Base-by-base conservation (phyloP, 2,113 vertebrate species). In the Cercocebus atys region DNA sequence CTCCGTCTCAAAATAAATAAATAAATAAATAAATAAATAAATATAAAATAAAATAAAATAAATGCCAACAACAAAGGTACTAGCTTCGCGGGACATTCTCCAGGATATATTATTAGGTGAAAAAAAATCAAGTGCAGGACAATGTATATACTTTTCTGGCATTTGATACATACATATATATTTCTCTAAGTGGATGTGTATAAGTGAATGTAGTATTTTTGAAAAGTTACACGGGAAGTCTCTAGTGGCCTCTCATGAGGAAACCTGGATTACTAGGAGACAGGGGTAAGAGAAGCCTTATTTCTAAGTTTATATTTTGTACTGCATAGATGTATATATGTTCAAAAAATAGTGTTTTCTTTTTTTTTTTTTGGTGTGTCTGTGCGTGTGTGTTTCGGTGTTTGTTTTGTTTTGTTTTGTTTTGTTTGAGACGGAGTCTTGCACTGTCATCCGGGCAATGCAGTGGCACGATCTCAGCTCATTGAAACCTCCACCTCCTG, bases 41-140 rank as follows among this genome's bases (percentile, higher is more conserved):
- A 96, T 64, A 68, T 94, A 92, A 70, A 27, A 96, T 64, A 92
- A 83, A 27, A 96, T 64, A 92, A 83, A 27, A 96, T 64, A 83
- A 27, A 96, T 64, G 27, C 27, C 12, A 64, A 32, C 61, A 64
- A 64, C 61, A 64, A 64, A 72, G 64, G 13, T 3, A 47, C 88
- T 95, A 73, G 57, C 47, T 80, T 85, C 32, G 81, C 32, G 64
- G 23, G 68, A 73, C 93, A 82, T 52, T 73, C 45, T 30, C 70
- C 25, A 92, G 35, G 12, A 83, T 89, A 25, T 43, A 88, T 25
- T 45, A 66, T 43, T 75, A 88, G 50, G 35, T 86, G 25, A 32
- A 64, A 47, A 61, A 93, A 50, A 45, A 47, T 52, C 25, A 55
- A 80, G 3, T 75, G 8, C 3, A 90, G 25, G 17, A 85, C 13